These are phyloP conservation scores for Neosilurus hyrtlii DNA, from an alignment of 2,797 vertebrate genomes.

Conservation along the genomic window DNA sequence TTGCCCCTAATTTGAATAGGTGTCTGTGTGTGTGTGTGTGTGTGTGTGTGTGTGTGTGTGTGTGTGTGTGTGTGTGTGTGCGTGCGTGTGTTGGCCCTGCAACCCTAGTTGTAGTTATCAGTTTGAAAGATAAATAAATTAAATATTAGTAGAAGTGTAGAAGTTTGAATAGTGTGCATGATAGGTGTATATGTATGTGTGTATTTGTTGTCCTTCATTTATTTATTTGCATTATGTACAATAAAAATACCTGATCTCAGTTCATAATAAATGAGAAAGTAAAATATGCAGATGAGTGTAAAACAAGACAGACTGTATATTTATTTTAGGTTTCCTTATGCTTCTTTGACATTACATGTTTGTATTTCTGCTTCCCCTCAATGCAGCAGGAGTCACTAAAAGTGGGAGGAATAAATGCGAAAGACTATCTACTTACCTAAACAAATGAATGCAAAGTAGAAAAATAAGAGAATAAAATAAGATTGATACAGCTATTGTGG, in stretches of 20 bases:
- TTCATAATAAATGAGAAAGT: not conserved
- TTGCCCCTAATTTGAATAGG: no score
- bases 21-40: no score
- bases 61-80: no score
- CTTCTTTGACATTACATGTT: not conserved
- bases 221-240: not conserved
- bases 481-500: not conserved
- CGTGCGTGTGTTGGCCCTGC: no score
- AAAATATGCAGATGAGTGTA: not conserved
- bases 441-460: slow-evolving; percentile 6
- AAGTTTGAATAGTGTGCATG: not conserved
- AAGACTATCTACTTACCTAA: slow-evolving; percentile 16
- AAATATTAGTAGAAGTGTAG: not conserved
- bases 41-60: no score
- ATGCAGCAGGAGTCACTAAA: not conserved
- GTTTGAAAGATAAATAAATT: no score
- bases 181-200: not conserved
- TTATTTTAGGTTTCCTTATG: not conserved
- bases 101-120: no score
- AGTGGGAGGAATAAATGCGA: slow-evolving; percentile 33
- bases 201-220: not conserved
- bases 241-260: not conserved
- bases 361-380: not conserved
- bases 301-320: not conserved
- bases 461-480: not conserved